Evolutionary conservation across 2,797 vertebrate species (phyloP), one percentile per base, ranked within the genome.

Genomic region (Orientallactaga sibirica): DNA sequence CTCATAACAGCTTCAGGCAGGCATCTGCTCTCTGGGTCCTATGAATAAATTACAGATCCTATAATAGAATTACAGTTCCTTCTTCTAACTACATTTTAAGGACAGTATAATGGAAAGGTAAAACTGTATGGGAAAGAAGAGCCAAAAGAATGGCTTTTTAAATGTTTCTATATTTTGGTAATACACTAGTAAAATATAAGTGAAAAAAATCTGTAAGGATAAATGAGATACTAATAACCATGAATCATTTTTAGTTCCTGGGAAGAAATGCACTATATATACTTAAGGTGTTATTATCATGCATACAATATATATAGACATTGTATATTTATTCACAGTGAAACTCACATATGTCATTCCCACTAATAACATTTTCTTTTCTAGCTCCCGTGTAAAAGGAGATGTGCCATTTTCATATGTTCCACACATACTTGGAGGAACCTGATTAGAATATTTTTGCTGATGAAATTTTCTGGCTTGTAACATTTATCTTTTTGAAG

Each of bases 321-420:
- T 52, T 79, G 90, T 82, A 27, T 95, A 97, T 97, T 96, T 97
- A 97, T 97, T 96, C 96, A 68, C 67, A 91, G 94, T 29, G 24
- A 96, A 87, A 62, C 90, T 75, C 96, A 91, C 96, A 85, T 93
- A 96, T 96, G 95, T 95, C 95, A 92, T 96, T 85, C 71, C 71
- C 80, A 88, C 96, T 96, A 96, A 96, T 96, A 96, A 94, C 96
- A 93, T 96, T 95, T 96, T 93, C 96, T 91, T 81, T 93, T 71
- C 95, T 58, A 79, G 86, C 86, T 91, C 71, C 0, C 0, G 48
- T 7, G 1, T 89, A 68, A 91, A 84, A 92, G 67, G 67, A 95
- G 93, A 75, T 48, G 75, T 20, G 83, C 93, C 52, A 70, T 55
- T 96, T 95, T 96, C 78, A 37, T 87, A 91, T 88, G 92, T 96